These are phyloP conservation scores for Vireo altiloquus DNA, from an alignment of 2,113 vertebrate genomes.

Conservation along the genomic window DNA sequence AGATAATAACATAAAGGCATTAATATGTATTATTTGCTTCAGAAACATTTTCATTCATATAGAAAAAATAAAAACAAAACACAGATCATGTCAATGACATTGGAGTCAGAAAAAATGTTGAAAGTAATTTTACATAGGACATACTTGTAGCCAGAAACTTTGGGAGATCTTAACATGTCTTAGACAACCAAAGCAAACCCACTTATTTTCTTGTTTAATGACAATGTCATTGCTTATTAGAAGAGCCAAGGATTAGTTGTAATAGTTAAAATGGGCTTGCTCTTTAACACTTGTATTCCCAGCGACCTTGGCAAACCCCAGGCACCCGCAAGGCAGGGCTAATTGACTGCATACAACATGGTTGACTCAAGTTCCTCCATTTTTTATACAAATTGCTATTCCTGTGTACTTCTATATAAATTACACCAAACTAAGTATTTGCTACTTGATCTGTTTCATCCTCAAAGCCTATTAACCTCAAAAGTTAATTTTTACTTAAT, in stretches of 20 bases:
- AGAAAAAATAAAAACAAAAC: not conserved
- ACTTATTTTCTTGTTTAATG: not conserved
- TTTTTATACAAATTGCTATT: not conserved
- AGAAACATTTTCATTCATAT: constrained; percentile 2
- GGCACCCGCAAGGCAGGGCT: not conserved
- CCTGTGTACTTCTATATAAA: not conserved
- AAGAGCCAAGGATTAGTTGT: not conserved
- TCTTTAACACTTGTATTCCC: not conserved
- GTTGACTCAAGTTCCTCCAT: not conserved
- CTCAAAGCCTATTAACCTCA: not conserved
- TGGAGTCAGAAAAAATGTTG: not conserved
- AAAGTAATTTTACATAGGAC: not conserved
- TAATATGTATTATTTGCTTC: not conserved
- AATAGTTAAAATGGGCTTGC: constrained; percentile 3
- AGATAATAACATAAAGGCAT: constrained; percentile 21
- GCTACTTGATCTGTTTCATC: not conserved
- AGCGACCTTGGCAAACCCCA: not conserved
- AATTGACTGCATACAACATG: not conserved
- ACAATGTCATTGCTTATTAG: not conserved
- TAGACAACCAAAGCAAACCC: not conserved
- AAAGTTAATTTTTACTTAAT: not conserved
- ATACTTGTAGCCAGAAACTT: not conserved
- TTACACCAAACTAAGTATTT: not conserved
- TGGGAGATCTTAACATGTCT: not conserved
- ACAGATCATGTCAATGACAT: not conserved